Evolutionary conservation across 1,140 invertebrate genomes (phyloP).

Genomic region (Drosophila triauraria): DNA sequence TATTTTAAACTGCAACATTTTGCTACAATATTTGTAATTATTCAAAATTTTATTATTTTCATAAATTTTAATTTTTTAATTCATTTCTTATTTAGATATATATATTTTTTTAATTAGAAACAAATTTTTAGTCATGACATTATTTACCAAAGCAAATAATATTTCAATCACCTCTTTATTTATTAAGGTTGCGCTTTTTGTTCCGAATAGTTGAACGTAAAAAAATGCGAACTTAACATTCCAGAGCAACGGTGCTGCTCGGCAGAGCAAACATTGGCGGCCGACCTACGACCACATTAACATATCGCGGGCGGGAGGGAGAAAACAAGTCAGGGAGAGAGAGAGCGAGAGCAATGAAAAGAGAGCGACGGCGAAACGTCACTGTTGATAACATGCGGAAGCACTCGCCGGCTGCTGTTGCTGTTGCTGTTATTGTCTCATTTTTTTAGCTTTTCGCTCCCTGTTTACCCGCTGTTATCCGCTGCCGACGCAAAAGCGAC

Average conservation of each 20-base stretch:
- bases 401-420: conserved; percentile 23
- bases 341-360: conserved; percentile 11
- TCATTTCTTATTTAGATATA: background rate
- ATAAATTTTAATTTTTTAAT: too few relatives aligned
- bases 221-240: background rate
- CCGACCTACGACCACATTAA: conserved; percentile 38
- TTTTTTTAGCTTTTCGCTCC: conserved; percentile 8
- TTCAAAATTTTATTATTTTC: too few relatives aligned
- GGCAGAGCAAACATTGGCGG: conserved; percentile 5
- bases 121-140: too few relatives aligned
- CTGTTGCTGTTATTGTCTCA: conserved; percentile 18
- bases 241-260: background rate
- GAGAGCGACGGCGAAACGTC: conserved; percentile 54
- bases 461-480: conserved; percentile 13
- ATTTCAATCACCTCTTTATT: background rate
- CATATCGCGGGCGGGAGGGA: conserved; percentile 14
- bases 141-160: too few relatives aligned
- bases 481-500: conserved; percentile 11
- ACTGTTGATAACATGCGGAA: conserved; percentile 63
- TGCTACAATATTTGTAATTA: too few relatives aligned
- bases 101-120: background rate
- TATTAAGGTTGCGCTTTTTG: background rate
- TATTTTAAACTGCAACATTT: too few relatives aligned
- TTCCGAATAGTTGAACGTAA: background rate
- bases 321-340: conserved; percentile 4